Evolutionary conservation across 2,797 vertebrate genomes (phyloP).

Genomic region (Tadarida brasiliensis): DNA sequence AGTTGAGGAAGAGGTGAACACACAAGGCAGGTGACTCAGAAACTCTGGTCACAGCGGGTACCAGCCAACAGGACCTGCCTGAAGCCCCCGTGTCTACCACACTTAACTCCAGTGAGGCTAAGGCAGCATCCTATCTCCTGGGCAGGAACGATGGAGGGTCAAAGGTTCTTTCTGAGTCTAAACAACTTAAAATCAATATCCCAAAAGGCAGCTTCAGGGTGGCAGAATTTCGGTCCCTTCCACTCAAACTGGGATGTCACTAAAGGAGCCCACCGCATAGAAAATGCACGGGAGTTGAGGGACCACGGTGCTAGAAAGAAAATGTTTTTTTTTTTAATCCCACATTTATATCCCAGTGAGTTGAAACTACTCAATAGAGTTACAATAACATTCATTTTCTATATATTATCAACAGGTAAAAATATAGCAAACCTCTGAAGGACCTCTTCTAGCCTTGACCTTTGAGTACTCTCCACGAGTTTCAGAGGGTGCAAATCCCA

Average conservation of each 20-base stretch:
- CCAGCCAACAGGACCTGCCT: background rate
- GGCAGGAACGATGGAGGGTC: background rate
- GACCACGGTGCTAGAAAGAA: background rate
- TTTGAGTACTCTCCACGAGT: background rate
- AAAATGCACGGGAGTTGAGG: background rate
- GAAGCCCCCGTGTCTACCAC: background rate
- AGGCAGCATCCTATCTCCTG: background rate
- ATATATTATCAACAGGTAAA: background rate
- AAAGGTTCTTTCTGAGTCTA: background rate
- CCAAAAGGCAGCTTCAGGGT: background rate
- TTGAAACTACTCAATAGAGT: background rate
- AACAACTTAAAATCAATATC: background rate
- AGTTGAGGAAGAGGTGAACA: background rate
- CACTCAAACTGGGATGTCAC: background rate
- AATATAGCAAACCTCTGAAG: background rate
- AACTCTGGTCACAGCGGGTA: background rate
- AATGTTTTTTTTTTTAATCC: background rate
- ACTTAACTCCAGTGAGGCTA: background rate
- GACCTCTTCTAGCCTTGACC: background rate
- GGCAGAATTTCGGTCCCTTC: background rate
- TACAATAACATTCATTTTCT: background rate
- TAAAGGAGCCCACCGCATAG: background rate
- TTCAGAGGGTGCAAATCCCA: background rate
- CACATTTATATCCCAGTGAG: background rate
- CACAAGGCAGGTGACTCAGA: background rate